Conservation (phyloP, 2,797 vertebrate genomes). For the Arremon aurantiirostris region DNA sequence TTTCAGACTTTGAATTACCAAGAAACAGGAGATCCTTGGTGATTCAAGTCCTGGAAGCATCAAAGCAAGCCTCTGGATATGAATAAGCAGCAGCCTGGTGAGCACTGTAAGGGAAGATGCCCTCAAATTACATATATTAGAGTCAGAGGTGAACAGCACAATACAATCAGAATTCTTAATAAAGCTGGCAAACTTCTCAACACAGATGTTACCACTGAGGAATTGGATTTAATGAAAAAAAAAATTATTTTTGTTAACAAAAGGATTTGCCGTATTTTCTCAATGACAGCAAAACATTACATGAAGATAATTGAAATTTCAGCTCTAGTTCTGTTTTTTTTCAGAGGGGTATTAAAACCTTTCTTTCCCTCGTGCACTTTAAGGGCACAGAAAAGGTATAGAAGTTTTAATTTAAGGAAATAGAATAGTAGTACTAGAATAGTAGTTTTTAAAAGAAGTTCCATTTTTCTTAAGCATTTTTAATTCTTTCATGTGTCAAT, state of each 20-base stretch:
- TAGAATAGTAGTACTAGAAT: not conserved
- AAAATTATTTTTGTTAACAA: not conserved
- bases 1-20: not conserved
- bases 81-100: not conserved
- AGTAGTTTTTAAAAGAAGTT: not conserved
- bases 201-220: not conserved
- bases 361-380: not conserved
- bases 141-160: not conserved
- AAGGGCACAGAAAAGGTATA: not conserved
- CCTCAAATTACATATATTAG: not conserved
- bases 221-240: not conserved
- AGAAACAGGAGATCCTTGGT: not conserved
- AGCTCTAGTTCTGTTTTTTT: not conserved
- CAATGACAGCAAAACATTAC: not conserved
- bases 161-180: not conserved
- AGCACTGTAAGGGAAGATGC: not conserved
- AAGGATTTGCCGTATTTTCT: not conserved
- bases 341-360: not conserved
- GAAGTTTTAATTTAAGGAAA: not conserved
- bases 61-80: not conserved
- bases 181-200: not conserved
- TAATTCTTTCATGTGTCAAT: not conserved
- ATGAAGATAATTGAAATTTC: not conserved
- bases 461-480: not conserved
- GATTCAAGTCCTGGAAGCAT: not conserved